Base-by-base conservation (phyloP, 53 echinoderm and acorn worm species). In the Astropecten irregularis region DNA sequence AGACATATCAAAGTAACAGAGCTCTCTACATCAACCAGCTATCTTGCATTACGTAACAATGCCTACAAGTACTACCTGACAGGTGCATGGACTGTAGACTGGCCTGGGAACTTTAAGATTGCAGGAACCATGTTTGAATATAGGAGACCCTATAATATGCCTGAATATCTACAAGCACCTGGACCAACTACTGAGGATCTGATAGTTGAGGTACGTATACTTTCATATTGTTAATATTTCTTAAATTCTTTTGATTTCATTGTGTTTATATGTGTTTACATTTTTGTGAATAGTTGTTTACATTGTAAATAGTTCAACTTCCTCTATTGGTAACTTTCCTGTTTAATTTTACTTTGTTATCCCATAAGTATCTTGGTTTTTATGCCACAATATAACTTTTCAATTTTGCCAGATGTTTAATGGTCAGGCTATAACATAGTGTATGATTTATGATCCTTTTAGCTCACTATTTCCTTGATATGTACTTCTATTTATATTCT, bases 31-130 rank as follows among this genome's bases (percentile, higher is more conserved):
- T 99, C 99, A 37, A 79, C 91, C 52, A 92, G 94, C 34, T 97
- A 97, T 72, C 92, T 97, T n/a, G 99, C 99, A 11, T 65, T 97
- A 31, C 79, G 99, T 6, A 92, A 92, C 58, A 63, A 73, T 3
- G 68, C 59, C 36, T 95, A 76, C 65, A 94, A 90, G 67, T 99
- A 99, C 63, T 99, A 99, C 81, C 86, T 99, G 46, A 99, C 99
- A 1, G 99, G 94, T 0, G 85, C 87, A 3, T 99, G 99, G 99
- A 99, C 94, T 21, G 94, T 99, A 2, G 99, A 99, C 68, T 99
- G 99, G 99, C 94, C 99, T 0, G 99, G 99, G 3, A 82, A 99
- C 67, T 95, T 99, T 82, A 86, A 99, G 20, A 72, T 99, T 31
- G 94, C 90, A 8, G 99, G 94, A 33, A 92, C 94, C 4, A 70